These are phyloP conservation scores for Myrmecophaga tridactyla DNA, from an alignment of 2,113 vertebrate genomes.

Conservation along the genomic window DNA sequence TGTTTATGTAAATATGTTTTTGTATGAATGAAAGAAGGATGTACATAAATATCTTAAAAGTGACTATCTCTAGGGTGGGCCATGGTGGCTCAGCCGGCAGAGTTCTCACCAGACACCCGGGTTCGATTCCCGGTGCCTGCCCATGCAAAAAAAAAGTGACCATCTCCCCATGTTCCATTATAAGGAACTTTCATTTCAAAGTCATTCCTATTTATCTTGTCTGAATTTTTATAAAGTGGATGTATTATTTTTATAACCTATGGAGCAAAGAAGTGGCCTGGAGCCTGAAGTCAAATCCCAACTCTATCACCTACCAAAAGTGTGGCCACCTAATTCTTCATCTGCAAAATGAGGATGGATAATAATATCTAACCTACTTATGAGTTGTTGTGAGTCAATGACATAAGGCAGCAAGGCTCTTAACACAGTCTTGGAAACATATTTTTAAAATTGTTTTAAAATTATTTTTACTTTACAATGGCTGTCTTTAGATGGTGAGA, in stretches of 20 bases:
- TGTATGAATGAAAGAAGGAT: not conserved
- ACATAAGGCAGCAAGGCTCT: not conserved
- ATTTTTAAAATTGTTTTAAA: not conserved
- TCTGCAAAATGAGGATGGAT: not conserved
- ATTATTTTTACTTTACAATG: not conserved
- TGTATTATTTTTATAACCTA: not conserved
- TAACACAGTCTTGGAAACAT: not conserved
- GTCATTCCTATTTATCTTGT: slow-evolving; percentile 15
- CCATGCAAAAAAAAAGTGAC: no score
- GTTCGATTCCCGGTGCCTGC: no score
- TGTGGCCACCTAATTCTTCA: not conserved
- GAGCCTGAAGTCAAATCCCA: not conserved
- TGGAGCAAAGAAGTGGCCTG: not conserved
- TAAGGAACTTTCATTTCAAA: slow-evolving; percentile 34
- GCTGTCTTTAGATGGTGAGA: not conserved
- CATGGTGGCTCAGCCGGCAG: no score
- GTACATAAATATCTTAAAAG: not conserved
- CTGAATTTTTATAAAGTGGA: not conserved
- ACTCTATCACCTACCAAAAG: not conserved
- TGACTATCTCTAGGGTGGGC: slow-evolving; percentile 14
- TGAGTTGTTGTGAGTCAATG: not conserved
- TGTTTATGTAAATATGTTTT: not conserved
- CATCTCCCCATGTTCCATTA: not conserved
- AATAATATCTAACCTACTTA: not conserved
- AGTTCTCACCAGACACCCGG: no score